Evolutionary conservation across 1,140 invertebrate species (phyloP).

Genomic region (Xylocopa sonorina): DNA sequence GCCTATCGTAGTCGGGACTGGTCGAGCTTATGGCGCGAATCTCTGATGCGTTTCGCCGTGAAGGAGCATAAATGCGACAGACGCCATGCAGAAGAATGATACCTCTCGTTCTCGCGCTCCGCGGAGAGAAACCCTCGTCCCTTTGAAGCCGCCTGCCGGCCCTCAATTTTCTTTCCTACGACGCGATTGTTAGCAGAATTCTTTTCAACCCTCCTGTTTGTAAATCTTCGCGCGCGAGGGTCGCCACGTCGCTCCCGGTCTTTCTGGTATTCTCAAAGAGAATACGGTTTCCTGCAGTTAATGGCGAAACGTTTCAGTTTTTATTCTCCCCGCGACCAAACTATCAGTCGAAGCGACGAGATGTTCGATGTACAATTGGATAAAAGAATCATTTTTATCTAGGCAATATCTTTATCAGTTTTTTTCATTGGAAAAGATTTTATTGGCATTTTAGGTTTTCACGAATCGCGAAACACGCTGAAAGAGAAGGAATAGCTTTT

Average conservation of each 20-base stretch:
- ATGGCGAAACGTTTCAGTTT: not conserved
- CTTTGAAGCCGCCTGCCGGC: constrained; percentile 23
- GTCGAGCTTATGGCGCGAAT: too few species aligned
- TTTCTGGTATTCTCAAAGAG: not conserved
- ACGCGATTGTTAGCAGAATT: constrained; percentile 32
- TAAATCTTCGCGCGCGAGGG: constrained; percentile 11
- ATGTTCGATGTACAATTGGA: not conserved
- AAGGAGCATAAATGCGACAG: not conserved
- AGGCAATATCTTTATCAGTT: too few species aligned
- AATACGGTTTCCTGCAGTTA: not conserved
- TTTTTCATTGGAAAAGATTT: too few species aligned
- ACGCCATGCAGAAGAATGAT: too few species aligned
- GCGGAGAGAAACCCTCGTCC: not conserved
- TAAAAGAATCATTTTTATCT: too few species aligned
- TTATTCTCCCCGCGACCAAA: not conserved
- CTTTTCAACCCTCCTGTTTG: constrained; percentile 31
- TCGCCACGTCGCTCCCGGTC: not conserved
- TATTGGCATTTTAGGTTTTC: too few species aligned
- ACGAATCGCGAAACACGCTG: not conserved
- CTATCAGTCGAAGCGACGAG: not conserved
- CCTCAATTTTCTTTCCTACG: constrained; percentile 23
- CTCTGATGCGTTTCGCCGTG: too few species aligned
- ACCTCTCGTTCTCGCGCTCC: not conserved
- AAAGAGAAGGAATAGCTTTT: not conserved
- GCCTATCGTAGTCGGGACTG: too few species aligned